A percentile compares a stretch with the other conserved stretches of the same genome.
Evolutionary conservation across 2,797 vertebrate genomes (phyloP).

Genomic region (Poecile montanus): DNA sequence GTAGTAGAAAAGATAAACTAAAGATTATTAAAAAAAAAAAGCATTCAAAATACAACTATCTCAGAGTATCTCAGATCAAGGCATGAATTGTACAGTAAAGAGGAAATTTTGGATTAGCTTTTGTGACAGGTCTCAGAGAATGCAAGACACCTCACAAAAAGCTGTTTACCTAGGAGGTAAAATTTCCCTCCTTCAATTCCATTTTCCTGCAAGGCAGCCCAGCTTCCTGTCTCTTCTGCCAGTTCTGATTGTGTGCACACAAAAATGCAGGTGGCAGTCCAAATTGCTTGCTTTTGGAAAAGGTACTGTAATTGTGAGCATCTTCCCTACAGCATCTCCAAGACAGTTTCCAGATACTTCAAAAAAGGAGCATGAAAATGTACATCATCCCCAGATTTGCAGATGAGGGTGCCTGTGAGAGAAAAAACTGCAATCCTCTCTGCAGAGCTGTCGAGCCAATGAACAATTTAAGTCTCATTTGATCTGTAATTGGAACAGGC

Average conservation of each 20-base stretch:
- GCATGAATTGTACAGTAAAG: not conserved
- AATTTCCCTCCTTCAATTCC: not conserved
- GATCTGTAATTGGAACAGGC: constrained; percentile 24
- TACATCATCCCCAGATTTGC: not conserved
- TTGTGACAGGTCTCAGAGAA: not conserved
- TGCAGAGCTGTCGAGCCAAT: constrained; percentile 1
- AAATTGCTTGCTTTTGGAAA: not conserved
- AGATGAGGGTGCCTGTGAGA: not conserved
- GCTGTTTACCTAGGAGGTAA: not conserved
- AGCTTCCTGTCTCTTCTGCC: not conserved
- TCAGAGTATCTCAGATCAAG: not conserved
- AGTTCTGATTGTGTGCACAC: not conserved
- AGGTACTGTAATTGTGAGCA: not conserved
- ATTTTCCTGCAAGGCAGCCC: not conserved
- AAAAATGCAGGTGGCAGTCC: not conserved
- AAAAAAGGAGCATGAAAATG: not conserved
- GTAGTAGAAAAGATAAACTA: not conserved
- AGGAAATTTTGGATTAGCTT: not conserved
- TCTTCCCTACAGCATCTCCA: not conserved
- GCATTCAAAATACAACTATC: not conserved
- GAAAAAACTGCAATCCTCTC: not conserved
- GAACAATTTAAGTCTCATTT: constrained; percentile 18
- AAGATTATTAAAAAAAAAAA: not conserved
- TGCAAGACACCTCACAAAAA: not conserved
- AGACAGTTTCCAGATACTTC: not conserved